A percentile compares a stretch with the other conserved stretches of the same genome.
These are phyloP conservation scores for Anoplolepis gracilipes DNA, from an alignment of 1,140 invertebrate species.

Conservation along the genomic window DNA sequence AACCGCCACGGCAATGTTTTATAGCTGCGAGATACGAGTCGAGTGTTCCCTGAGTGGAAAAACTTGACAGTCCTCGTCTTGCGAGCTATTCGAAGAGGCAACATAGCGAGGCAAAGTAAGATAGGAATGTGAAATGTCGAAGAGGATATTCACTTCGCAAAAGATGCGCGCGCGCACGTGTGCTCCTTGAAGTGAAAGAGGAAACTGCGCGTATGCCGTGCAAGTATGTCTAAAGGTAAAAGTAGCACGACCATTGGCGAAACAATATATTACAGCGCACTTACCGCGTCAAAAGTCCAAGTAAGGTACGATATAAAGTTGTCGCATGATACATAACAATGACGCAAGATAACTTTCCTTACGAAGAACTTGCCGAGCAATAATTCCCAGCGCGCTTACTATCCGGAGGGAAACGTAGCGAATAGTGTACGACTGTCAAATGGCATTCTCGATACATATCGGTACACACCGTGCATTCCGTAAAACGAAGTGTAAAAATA, in stretches of 20 bases:
- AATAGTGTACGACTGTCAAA: neutral
- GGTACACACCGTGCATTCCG: no score
- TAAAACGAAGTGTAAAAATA: neutral
- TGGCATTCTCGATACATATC: constrained; percentile 1
- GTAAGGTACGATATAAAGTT: constrained; percentile 51
- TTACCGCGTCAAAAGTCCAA: constrained; percentile 29
- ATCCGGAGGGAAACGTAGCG: neutral
- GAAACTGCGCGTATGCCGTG: constrained; percentile 1
- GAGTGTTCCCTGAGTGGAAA: constrained; percentile 10
- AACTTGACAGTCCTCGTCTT: neutral
- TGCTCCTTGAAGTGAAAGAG: constrained; percentile 13
- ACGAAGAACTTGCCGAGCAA: constrained; percentile 35
- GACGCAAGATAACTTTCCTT: constrained; percentile 36
- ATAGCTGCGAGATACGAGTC: neutral
- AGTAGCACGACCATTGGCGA: constrained; percentile 21
- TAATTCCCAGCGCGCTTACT: constrained; percentile 25
- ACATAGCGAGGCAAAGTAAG: constrained; percentile 3
- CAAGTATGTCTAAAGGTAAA: neutral
- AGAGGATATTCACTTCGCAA: constrained; percentile 22
- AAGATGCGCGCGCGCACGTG: neutral
- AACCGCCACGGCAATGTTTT: constrained; percentile 22
- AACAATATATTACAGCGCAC: constrained; percentile 37
- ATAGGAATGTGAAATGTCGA: constrained; percentile 46
- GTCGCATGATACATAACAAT: constrained; percentile 49
- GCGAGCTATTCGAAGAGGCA: neutral